Evolutionary conservation across 2,113 vertebrate species (phyloP).

Genomic region (Copsychus sechellarum): DNA sequence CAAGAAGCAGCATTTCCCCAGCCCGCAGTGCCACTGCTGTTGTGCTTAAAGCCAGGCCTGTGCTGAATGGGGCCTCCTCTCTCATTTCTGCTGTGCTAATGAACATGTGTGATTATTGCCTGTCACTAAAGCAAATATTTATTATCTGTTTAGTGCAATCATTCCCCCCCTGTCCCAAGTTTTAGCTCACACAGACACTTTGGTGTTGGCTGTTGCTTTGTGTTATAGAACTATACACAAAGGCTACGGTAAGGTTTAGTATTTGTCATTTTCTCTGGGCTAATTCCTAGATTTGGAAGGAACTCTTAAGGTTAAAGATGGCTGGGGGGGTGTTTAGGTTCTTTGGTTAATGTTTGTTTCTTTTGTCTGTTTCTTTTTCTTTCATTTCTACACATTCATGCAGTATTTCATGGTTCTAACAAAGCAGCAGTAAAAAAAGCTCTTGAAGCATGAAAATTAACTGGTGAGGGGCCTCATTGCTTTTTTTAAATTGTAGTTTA

Average conservation of each 20-base stretch:
- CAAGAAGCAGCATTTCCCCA: not conserved
- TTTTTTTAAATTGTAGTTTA: slow-evolving; percentile 79
- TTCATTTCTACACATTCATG: slow-evolving; percentile 88
- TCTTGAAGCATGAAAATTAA: slow-evolving; percentile 88
- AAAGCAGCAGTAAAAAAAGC: slow-evolving; percentile 87
- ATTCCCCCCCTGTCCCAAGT: slow-evolving; percentile 57
- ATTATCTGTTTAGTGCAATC: slow-evolving; percentile 48
- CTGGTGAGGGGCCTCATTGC: slow-evolving; percentile 88
- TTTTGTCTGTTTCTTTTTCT: slow-evolving; percentile 89
- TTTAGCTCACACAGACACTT: slow-evolving; percentile 68
- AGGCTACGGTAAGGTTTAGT: slow-evolving; percentile 78
- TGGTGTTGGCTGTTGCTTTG: slow-evolving; percentile 76
- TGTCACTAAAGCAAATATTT: slow-evolving; percentile 66
- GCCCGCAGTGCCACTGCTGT: not conserved
- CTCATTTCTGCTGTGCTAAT: slow-evolving; percentile 56
- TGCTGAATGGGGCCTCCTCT: slow-evolving; percentile 3
- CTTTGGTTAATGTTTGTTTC: slow-evolving; percentile 88
- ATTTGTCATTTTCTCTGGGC: slow-evolving; percentile 69
- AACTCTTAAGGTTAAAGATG: slow-evolving; percentile 74
- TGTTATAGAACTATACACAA: slow-evolving; percentile 76
- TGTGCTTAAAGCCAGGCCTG: slow-evolving; percentile 35
- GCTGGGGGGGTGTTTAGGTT: slow-evolving; percentile 77
- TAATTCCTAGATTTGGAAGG: slow-evolving; percentile 73
- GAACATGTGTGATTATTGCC: slow-evolving; percentile 68
- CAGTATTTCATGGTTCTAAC: slow-evolving; percentile 88